Base-by-base conservation (phyloP, 2,797 vertebrate species). In the Crypturellus tataupa region DNA sequence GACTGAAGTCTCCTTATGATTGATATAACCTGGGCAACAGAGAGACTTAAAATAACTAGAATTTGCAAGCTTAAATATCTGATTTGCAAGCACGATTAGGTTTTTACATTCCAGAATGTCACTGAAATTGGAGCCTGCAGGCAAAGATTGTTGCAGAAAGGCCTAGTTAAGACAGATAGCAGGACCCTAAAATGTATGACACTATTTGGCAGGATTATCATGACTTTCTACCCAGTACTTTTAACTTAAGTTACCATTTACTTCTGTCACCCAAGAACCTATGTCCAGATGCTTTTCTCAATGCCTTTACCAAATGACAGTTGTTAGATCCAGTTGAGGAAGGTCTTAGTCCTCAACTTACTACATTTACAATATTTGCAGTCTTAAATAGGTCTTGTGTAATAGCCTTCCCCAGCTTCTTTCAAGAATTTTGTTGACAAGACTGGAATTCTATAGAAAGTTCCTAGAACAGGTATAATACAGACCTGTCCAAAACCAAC, bases 51-150 rank as follows among this genome's bases (percentile, higher is more conserved):
- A 1, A 80, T 8, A 13, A 71, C 0, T 1, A 87, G 77, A 70
- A 87, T 89, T 94, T 94, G 35, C 55, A 95, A 92, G 31, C 89
- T 92, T 59, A 91, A 72, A 33, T 4, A 76, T 25, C 65, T 83
- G 73, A 93, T 89, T 85, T 91, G 79, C 62, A 94, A 87, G 42
- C 55, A 83, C 39, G 85, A 59, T 55, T 77, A 83, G 58, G 33
- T 78, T 82, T 93, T 93, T 89, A 44, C 25, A 68, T 68, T 49
- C 18, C 60, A 42, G 37, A 56, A 49, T 72, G 63, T 78, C 31
- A 6, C 17, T 18, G 40, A 69, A 33, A 76, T 81, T 75, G 77
- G 37, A 83, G 37, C n/a, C 25, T 80, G 29, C 62, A 84, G 47
- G 51, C 56, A 56, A 42, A 87, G 44, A 31, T 1, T 55, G 53